Percentiles rank a stretch among this genome's conserved stretches.
These are phyloP conservation scores for Murina feae DNA, from an alignment of 2,113 vertebrate species.

Conservation along the genomic window DNA sequence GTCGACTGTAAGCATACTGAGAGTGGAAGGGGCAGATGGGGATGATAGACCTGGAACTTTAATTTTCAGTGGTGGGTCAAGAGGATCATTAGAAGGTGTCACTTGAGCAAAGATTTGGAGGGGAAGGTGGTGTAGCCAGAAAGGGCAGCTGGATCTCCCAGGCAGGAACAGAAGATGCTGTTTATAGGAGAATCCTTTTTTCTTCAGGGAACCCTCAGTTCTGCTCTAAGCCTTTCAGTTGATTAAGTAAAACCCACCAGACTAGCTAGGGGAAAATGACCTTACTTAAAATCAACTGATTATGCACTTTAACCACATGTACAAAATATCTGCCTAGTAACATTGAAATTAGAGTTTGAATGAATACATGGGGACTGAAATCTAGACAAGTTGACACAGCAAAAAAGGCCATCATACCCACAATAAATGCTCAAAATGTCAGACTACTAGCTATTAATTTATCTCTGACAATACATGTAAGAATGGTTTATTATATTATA, in stretches of 20 bases:
- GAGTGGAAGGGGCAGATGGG: rapidly evolving
- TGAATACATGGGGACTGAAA: neutral
- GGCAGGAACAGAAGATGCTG: rapidly evolving
- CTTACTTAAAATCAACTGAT: neutral
- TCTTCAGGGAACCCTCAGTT: neutral
- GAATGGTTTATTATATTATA: neutral
- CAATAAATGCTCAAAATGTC: neutral
- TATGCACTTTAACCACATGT: neutral
- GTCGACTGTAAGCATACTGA: neutral
- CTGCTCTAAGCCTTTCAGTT: neutral
- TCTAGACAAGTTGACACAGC: neutral
- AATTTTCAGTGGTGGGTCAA: neutral
- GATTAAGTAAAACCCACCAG: neutral
- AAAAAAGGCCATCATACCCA: neutral
- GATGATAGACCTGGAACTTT: neutral
- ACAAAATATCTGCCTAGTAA: neutral
- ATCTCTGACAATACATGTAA: neutral
- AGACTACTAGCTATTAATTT: neutral
- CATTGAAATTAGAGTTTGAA: neutral
- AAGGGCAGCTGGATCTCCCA: neutral
- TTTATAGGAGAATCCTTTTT: neutral
- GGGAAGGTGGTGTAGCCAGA: rapidly evolving
- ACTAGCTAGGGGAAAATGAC: neutral
- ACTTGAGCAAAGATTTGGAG: neutral
- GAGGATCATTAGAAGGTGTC: neutral